Percentiles rank a stretch among this genome's conserved stretches.
Conservation (phyloP, 2,113 vertebrate genomes). For the Pollimyrus isidori region DNA sequence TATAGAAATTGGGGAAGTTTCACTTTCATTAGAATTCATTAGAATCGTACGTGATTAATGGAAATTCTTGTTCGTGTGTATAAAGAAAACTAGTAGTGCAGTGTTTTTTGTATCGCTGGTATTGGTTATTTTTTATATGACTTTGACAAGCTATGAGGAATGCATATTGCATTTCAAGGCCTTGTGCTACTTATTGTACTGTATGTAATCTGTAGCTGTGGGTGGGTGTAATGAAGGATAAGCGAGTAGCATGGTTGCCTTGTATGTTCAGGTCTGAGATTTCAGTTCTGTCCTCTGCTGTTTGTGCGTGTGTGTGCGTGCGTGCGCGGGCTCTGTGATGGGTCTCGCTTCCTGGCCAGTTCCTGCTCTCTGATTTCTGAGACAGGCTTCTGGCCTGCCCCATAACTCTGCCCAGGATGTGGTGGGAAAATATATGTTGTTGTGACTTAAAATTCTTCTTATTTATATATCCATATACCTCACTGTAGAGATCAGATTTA, state of each 20-base stretch:
- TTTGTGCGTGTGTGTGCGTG: neutral
- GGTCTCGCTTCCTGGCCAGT: neutral
- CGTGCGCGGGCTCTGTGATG: neutral
- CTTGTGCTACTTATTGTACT: neutral
- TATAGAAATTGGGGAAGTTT: neutral
- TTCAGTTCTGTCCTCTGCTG: neutral
- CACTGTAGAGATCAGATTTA: neutral
- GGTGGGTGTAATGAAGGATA: neutral
- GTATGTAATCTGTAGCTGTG: neutral
- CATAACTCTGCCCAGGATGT: neutral
- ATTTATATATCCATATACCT: neutral
- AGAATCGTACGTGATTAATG: neutral
- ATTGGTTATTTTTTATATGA: neutral
- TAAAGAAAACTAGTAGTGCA: neutral
- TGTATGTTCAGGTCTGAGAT: neutral
- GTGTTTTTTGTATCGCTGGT: neutral
- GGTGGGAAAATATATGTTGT: neutral
- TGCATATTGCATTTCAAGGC: neutral
- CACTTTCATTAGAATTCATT: neutral
- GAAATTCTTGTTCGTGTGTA: neutral
- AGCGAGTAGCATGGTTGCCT: neutral
- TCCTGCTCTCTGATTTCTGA: neutral
- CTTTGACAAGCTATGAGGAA: neutral
- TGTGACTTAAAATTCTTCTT: neutral
- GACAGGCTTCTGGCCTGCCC: neutral